phyloP scores from a whole-genome alignment of 2,113 vertebrate genomes.

The Myotis yumanensis region DNA sequence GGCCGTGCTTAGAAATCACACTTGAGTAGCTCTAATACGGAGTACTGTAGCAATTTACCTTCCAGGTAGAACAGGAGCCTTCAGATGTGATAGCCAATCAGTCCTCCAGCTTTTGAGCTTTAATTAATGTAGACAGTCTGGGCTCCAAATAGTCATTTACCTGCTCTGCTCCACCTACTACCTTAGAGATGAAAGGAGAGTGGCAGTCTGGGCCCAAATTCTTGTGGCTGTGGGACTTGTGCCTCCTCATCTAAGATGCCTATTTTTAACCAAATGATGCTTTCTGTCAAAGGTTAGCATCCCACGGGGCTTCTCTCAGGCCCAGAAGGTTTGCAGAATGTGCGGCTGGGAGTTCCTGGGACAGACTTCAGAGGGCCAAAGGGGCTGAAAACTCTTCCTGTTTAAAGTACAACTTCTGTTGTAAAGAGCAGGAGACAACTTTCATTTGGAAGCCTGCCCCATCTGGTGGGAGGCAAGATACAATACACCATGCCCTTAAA shows the following conservation, averaged over 20 bases:
- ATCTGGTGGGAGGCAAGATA: slow-evolving; percentile 9
- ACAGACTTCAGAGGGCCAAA: slow-evolving; percentile 44
- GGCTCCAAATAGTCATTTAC: neutral
- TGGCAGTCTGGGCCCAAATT: neutral
- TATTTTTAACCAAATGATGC: slow-evolving; percentile 16
- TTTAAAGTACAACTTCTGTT: slow-evolving; percentile 48
- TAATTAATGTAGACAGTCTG: neutral
- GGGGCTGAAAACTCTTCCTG: slow-evolving; percentile 12
- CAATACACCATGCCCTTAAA: neutral
- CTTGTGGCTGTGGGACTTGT: neutral
- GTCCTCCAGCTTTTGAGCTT: neutral
- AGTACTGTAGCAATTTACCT: neutral
- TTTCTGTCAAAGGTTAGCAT: neutral
- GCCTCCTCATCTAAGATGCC: neutral
- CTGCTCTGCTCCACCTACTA: neutral
- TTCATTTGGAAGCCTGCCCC: slow-evolving; percentile 45
- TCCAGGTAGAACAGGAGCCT: neutral
- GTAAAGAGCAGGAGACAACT: slow-evolving; percentile 27
- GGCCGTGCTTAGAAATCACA: neutral
- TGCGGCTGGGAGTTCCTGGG: neutral
- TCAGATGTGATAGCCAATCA: neutral
- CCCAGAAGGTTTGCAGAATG: slow-evolving; percentile 22
- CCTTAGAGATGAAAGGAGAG: neutral
- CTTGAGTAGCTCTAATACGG: neutral
- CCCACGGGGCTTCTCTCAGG: neutral